phyloP scores from a whole-genome alignment of 2,797 vertebrate genomes.

The Xiphophorus birchmanni region DNA sequence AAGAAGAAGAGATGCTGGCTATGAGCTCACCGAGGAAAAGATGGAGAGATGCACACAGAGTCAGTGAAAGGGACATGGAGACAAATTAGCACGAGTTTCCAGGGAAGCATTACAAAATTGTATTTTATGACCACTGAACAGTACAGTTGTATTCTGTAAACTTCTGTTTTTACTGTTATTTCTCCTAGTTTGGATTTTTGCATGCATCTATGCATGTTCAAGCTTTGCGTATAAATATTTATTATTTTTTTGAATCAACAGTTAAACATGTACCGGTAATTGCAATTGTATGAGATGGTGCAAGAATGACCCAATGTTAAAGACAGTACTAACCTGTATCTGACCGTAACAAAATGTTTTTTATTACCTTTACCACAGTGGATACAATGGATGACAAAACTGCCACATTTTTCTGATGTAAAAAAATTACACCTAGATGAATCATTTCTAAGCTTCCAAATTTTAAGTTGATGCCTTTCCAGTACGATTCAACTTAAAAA shows the following conservation, averaged over 20 bases:
- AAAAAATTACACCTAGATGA: neutral
- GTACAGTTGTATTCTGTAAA: conserved; percentile 18
- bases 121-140: conserved; percentile 18
- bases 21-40: conserved; percentile 20
- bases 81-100: conserved; percentile 10
- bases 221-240: conserved; percentile 1
- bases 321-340: conserved; percentile 13
- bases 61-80: conserved; percentile 21
- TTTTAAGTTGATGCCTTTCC: neutral
- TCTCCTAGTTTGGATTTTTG: conserved; percentile 13
- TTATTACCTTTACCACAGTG: neutral
- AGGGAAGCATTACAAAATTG: conserved; percentile 29
- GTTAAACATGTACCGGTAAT: neutral
- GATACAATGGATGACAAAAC: neutral
- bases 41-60: conserved; percentile 35
- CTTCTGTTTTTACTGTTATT: conserved; percentile 7
- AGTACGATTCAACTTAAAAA: neutral
- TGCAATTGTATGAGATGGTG: neutral
- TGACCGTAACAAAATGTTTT: neutral
- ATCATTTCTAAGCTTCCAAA: neutral
- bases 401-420: neutral
- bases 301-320: conserved; percentile 12
- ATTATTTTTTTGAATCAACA: neutral
- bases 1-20: conserved; percentile 33
- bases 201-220: neutral